A percentile compares a stretch with the other conserved stretches of the same genome.
Evolutionary conservation across 2,113 vertebrate genomes (phyloP).

Genomic region (Entomyzon cyanotis): DNA sequence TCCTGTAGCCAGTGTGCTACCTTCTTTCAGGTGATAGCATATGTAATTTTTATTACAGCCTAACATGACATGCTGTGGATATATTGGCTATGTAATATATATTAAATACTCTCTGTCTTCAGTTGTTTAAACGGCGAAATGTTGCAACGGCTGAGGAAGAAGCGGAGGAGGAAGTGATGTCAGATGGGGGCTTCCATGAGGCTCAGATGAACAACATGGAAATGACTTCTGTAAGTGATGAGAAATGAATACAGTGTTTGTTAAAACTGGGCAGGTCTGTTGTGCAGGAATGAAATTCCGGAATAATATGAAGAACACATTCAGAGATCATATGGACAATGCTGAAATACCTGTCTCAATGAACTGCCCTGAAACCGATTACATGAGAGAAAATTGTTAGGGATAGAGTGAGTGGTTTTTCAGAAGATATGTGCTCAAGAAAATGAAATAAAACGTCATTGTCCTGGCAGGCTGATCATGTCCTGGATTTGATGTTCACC

Average conservation of each 20-base stretch:
- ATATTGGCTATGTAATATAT: background rate
- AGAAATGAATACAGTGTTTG: background rate
- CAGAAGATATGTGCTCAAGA: background rate
- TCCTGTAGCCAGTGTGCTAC: background rate
- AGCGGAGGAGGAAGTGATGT: constrained; percentile 95
- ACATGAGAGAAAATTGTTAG: background rate
- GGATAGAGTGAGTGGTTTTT: background rate
- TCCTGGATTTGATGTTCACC: background rate
- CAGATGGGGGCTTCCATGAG: constrained; percentile 93
- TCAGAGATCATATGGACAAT: background rate
- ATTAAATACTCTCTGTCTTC: background rate
- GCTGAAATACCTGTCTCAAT: background rate
- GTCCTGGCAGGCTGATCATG: background rate
- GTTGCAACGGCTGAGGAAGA: constrained; percentile 91
- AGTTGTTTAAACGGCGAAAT: constrained; percentile 98
- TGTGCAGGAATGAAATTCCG: background rate
- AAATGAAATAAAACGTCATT: background rate
- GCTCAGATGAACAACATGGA: constrained; percentile 96
- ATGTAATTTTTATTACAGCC: background rate
- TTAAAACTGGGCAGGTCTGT: background rate
- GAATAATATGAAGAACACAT: background rate
- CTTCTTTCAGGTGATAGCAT: background rate
- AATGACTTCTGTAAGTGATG: constrained; percentile 82
- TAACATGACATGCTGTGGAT: background rate
- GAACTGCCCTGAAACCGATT: background rate